Conservation (phyloP, 2,888 invertebrate species). For the Boloria selene region DNA sequence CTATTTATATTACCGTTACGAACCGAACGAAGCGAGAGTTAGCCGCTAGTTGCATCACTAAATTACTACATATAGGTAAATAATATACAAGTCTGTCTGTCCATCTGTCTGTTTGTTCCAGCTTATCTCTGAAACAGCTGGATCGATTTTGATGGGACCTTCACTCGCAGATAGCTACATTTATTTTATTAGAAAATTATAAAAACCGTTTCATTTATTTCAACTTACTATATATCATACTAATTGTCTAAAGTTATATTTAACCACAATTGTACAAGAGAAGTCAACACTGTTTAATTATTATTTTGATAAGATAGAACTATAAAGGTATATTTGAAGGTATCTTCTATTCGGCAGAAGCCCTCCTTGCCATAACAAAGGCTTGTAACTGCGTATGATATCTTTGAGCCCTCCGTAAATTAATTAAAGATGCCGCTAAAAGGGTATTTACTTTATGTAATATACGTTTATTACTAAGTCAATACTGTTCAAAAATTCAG, state of each 20-base stretch:
- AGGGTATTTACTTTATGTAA: conserved; percentile 1
- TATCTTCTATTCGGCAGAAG: neutral
- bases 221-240: too few species aligned
- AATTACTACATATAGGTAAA: too few species aligned
- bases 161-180: too few species aligned
- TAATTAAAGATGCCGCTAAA: conserved; percentile 15
- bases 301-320: conserved; percentile 5
- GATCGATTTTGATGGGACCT: too few species aligned
- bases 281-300: conserved; percentile 5
- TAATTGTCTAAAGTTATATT: neutral
- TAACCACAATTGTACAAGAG: neutral
- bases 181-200: too few species aligned
- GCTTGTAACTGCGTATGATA: conserved; percentile 7
- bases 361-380: conserved; percentile 15
- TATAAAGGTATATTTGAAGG: conserved; percentile 4
- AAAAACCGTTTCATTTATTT: too few species aligned
- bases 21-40: too few species aligned
- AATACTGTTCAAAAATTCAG: neutral
- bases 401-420: conserved; percentile 12
- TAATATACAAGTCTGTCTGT: too few species aligned
- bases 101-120: too few species aligned
- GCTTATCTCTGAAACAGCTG: too few species aligned
- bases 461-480: neutral
- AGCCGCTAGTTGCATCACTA: too few species aligned
- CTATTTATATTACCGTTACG: too few species aligned